Percentiles rank a stretch among this genome's conserved stretches.
These are phyloP conservation scores for Pseudolaguvia tuberculata DNA, from an alignment of 2,113 vertebrate genomes.

Conservation along the genomic window DNA sequence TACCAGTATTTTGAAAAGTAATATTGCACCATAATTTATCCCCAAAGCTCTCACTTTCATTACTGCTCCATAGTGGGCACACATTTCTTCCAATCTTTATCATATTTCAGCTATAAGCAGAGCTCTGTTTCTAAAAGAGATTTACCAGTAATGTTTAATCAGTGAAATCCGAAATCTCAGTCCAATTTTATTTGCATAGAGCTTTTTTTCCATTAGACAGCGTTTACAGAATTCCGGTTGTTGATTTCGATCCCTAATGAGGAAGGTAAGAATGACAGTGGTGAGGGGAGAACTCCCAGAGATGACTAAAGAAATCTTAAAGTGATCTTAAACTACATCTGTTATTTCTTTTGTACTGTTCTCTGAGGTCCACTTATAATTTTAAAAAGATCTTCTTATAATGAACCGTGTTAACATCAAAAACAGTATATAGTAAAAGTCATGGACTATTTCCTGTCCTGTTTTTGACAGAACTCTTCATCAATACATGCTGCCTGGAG, in stretches of 20 bases:
- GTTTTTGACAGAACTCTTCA: too few relatives aligned
- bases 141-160: not conserved
- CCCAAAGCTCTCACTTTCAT: conserved; percentile 1
- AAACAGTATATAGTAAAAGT: too few relatives aligned
- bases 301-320: not conserved
- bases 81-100: not conserved
- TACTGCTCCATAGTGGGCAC: not conserved
- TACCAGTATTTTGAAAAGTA: conserved; percentile 8
- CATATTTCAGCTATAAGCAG: not conserved
- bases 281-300: not conserved
- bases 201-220: not conserved
- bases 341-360: too few relatives aligned
- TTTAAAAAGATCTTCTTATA: too few relatives aligned
- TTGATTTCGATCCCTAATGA: conserved; percentile 3
- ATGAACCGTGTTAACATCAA: too few relatives aligned
- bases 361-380: too few relatives aligned
- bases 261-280: too few relatives aligned
- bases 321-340: not conserved
- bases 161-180: conserved; percentile 8
- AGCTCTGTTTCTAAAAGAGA: not conserved
- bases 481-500: too few relatives aligned
- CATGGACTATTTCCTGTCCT: too few relatives aligned
- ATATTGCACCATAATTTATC: not conserved
- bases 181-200: not conserved
- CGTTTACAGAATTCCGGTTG: not conserved